Conservation (phyloP, 1,140 invertebrate species). For the Neodiprion lecontei region DNA sequence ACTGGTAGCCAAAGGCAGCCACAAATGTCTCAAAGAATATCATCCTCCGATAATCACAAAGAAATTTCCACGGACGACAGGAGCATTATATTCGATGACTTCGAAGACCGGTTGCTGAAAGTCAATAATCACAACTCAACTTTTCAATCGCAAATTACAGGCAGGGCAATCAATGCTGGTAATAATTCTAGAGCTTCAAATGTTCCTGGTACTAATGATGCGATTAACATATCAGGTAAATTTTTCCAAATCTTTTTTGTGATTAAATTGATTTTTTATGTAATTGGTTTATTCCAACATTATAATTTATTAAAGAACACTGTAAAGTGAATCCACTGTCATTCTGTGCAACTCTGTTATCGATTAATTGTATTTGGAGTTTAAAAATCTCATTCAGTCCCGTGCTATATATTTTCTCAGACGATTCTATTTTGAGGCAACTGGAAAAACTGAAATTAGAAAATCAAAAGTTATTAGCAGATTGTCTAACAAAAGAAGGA, state of each 20-base stretch:
- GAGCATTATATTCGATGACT: slow-evolving; percentile 31
- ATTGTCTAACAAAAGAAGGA: slow-evolving; percentile 50
- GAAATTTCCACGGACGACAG: slow-evolving; percentile 6
- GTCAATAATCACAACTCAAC: slow-evolving; percentile 42
- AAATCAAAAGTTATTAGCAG: slow-evolving; percentile 42
- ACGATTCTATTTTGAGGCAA: slow-evolving; percentile 27
- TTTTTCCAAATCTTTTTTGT: not conserved
- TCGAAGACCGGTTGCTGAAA: slow-evolving; percentile 33
- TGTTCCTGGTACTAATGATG: slow-evolving; percentile 16
- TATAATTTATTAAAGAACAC: not conserved
- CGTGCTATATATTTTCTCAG: slow-evolving; percentile 20
- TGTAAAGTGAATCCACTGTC: no score
- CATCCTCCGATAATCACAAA: slow-evolving; percentile 19
- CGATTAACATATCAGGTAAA: slow-evolving; percentile 33
- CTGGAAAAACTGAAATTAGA: slow-evolving; percentile 43
- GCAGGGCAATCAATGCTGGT: not conserved
- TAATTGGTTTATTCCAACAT: not conserved
- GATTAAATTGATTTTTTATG: no score
- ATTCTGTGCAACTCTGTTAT: no score
- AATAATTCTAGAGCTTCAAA: no score
- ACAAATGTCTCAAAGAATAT: slow-evolving; percentile 24
- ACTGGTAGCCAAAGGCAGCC: not conserved
- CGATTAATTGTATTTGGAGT: no score
- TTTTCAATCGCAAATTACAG: slow-evolving; percentile 28
- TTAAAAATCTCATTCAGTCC: no score